Evolutionary conservation across 2,113 vertebrate species (phyloP), one percentile per base, ranked within the genome.

Genomic region (Tragelaphus buxtoni): DNA sequence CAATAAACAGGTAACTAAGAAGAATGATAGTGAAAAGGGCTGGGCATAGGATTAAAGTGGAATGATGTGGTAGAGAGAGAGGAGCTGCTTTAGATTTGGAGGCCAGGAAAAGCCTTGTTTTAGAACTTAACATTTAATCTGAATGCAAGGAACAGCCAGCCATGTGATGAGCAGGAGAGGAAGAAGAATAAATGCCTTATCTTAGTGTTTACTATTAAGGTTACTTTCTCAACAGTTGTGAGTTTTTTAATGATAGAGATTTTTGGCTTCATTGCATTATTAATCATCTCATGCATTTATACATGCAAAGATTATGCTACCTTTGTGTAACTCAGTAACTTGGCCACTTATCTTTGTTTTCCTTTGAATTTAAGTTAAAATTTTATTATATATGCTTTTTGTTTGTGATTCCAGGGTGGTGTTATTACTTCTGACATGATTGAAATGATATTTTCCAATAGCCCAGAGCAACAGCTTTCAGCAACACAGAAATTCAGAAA

Each of bases 381-480:
- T 85, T 97, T 96, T 90, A n/a, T 86, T 97, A 28, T 47, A 24
- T 90, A 49, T 86, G 3, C 55, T 65, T 97, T 97, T 49, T 79
- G 12, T 96, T 74, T 98, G 0, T 97, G 92, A 97, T 98, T 9
- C 28, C 89, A 99, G 99, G 99, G 98, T 97, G 99, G 98, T 55
- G 99, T 99, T 84, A 99, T 99, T 98, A 99, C 99, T n/a, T 99
- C 99, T 60, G 99, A 99, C 98, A 99, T 99, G 99, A 99, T 99
- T 88, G 99, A 99, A 97, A 99, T 99, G 99, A 99, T 99, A 98
- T 99, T 99, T 98, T 99, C 99, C 45, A 99, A 99, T 94, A 99
- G 99, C 88, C 99, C 99, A 90, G 99, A 99, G 94, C 99, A 99
- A 88, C 99, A 99, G 97, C 99, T 99, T 96, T 99, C 99, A 97